phyloP scores from a whole-genome alignment of 1,140 invertebrate genomes.

The Zophobas atratus region DNA sequence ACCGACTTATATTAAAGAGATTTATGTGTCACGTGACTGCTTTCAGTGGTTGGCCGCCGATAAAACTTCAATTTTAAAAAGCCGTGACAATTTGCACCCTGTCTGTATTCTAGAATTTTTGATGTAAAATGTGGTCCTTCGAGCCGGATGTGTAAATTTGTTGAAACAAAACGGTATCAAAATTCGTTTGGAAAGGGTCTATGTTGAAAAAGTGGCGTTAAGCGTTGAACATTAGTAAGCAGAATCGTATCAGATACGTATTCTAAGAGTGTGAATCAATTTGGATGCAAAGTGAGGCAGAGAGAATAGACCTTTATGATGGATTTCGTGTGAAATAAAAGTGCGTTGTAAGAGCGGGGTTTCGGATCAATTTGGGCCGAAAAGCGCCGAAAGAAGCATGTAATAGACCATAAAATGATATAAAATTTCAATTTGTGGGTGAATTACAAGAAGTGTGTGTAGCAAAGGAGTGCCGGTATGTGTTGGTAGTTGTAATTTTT shows the following conservation, averaged over 20 bases:
- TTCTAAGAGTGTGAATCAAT: neutral
- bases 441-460: constrained; percentile 38
- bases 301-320: constrained; percentile 19
- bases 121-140: neutral
- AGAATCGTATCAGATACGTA: neutral
- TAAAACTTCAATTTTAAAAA: neutral
- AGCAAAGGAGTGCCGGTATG: neutral
- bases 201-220: no score
- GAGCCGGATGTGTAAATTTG: neutral
- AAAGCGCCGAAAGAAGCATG: constrained; percentile 26
- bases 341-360: constrained; percentile 26
- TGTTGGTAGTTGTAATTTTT: constrained; percentile 36
- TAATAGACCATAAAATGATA: constrained; percentile 44
- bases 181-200: no score
- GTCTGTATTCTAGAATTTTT: neutral
- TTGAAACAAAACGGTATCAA: no score
- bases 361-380: constrained; percentile 31
- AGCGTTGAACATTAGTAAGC: no score
- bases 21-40: constrained; percentile 12
- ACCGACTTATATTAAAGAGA: constrained; percentile 26
- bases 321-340: constrained; percentile 32
- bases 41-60: constrained; percentile 1
- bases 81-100: no score
- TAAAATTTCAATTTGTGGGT: constrained; percentile 43
- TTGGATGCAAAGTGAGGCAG: neutral